These are phyloP conservation scores for Orientallactaga bullata DNA, from an alignment of 2,113 vertebrate genomes.

Conservation along the genomic window DNA sequence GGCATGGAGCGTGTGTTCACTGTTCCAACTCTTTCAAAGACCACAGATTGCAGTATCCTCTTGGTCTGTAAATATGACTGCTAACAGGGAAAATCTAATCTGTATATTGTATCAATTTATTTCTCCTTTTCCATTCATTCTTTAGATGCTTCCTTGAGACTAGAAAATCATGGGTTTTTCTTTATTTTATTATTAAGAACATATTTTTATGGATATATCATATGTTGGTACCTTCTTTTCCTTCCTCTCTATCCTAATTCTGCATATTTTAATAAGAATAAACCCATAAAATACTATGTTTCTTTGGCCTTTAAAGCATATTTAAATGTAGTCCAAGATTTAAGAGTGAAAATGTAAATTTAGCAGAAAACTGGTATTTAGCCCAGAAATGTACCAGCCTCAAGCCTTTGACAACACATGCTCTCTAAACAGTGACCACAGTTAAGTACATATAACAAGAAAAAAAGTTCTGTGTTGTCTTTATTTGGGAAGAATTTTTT, in stretches of 20 bases:
- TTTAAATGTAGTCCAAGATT: slow-evolving; percentile 58
- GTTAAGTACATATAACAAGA: slow-evolving; percentile 29
- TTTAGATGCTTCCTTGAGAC: slow-evolving; percentile 67
- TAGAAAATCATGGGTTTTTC: not conserved
- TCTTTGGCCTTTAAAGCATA: slow-evolving; percentile 47
- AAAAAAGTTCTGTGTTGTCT: not conserved
- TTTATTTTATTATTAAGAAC: no score
- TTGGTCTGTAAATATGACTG: slow-evolving; percentile 55
- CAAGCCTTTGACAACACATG: slow-evolving; percentile 15
- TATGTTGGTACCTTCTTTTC: no score
- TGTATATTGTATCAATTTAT: slow-evolving; percentile 49
- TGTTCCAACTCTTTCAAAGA: slow-evolving; percentile 31
- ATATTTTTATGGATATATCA: no score
- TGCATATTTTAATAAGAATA: slow-evolving; percentile 27
- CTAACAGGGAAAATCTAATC: slow-evolving; percentile 61
- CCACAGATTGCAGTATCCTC: slow-evolving; percentile 40
- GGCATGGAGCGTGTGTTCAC: slow-evolving; percentile 28
- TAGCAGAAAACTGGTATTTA: slow-evolving; percentile 16
- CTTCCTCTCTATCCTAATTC: no score
- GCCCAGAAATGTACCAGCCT: slow-evolving; percentile 20
- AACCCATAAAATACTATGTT: not conserved
- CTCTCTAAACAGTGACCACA: slow-evolving; percentile 53
- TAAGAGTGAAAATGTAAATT: slow-evolving; percentile 57
- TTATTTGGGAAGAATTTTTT: slow-evolving; percentile 36
- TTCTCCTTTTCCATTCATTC: slow-evolving; percentile 48